Evolutionary conservation across 2,797 vertebrate species (phyloP).

Genomic region (Brotula barbata): DNA sequence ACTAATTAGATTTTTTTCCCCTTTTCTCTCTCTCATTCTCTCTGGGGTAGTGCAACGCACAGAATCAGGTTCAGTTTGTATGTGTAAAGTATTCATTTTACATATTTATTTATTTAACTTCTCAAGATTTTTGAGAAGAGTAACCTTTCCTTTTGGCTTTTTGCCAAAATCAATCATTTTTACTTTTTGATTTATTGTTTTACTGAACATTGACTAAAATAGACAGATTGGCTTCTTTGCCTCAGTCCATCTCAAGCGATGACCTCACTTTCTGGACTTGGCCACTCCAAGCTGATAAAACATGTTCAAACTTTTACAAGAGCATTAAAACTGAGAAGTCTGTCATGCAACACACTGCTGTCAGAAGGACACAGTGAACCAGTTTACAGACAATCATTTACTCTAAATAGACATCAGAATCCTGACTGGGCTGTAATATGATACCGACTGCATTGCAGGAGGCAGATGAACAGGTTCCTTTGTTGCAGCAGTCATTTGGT

Average conservation of each 20-base stretch:
- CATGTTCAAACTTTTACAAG: conserved; percentile 42
- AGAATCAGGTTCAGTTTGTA: background rate
- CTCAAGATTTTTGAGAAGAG: too few relatives aligned
- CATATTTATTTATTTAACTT: background rate
- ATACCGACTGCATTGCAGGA: conserved; percentile 15
- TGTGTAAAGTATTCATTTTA: too few relatives aligned
- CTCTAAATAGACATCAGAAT: conserved; percentile 21
- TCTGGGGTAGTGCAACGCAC: background rate
- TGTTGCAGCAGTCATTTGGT: background rate
- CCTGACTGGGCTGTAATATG: conserved; percentile 52
- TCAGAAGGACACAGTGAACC: background rate
- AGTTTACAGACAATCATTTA: conserved; percentile 12
- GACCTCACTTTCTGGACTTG: conserved; percentile 3
- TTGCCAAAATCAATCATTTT: too few relatives aligned
- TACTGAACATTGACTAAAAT: background rate
- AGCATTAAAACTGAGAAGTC: conserved; percentile 21
- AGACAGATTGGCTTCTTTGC: conserved; percentile 2
- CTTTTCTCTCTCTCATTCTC: background rate
- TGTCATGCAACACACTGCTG: too few relatives aligned
- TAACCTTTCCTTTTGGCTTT: too few relatives aligned
- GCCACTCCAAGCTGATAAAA: conserved; percentile 26
- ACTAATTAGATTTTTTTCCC: too few relatives aligned
- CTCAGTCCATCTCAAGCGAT: conserved; percentile 1
- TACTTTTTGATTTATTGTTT: background rate
- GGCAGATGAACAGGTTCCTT: conserved; percentile 50